These are phyloP conservation scores for Argopecten irradians DNA, from an alignment of 1,140 invertebrate species.

Conservation along the genomic window DNA sequence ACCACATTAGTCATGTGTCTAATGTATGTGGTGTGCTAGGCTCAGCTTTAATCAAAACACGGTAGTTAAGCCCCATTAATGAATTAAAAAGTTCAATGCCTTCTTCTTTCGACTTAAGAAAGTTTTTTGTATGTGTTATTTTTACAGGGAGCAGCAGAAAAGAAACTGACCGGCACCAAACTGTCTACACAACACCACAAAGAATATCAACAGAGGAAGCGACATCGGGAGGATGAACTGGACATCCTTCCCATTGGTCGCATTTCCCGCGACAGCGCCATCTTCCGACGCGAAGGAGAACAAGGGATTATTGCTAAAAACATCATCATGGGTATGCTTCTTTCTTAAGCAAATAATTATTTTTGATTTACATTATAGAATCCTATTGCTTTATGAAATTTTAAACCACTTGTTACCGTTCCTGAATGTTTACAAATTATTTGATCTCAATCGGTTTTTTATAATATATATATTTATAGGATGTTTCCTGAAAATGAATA, in stretches of 20 bases:
- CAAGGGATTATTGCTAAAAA: slow-evolving; percentile 71
- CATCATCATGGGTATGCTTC: slow-evolving; percentile 71
- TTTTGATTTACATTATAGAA: no score
- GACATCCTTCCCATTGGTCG: slow-evolving; percentile 73
- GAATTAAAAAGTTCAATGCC: no score
- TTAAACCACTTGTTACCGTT: no score
- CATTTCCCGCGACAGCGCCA: slow-evolving; percentile 72
- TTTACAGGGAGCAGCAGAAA: slow-evolving; percentile 65
- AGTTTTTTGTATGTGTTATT: neutral
- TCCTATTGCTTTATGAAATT: no score
- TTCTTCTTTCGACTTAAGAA: no score
- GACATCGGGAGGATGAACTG: slow-evolving; percentile 81
- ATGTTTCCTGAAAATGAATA: slow-evolving; percentile 6
- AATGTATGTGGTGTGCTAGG: no score
- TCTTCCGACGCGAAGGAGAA: slow-evolving; percentile 73
- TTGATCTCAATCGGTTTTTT: no score
- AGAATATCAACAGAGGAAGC: slow-evolving; percentile 90
- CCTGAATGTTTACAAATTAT: no score
- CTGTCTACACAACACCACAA: slow-evolving; percentile 90
- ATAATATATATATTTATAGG: no score
- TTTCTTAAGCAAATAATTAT: neutral
- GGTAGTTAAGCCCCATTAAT: no score
- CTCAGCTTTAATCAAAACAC: no score
- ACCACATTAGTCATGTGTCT: no score
- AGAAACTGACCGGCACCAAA: slow-evolving; percentile 63